Evolutionary conservation across 2,797 vertebrate species (phyloP).

Genomic region (Columba guinea): DNA sequence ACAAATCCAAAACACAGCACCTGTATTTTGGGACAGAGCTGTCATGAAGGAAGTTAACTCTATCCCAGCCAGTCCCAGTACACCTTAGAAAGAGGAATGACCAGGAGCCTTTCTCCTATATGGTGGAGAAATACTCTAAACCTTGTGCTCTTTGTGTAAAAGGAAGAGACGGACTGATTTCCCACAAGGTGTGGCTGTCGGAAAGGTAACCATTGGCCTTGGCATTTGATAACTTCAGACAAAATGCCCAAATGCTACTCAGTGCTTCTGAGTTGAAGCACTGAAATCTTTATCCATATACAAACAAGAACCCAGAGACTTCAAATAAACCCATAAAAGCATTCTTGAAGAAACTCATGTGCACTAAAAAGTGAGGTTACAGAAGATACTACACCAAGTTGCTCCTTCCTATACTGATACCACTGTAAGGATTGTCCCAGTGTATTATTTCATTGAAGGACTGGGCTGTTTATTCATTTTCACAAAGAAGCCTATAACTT

Average conservation of each 20-base stretch:
- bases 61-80: not conserved
- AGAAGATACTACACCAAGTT: not conserved
- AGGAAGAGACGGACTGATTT: not conserved
- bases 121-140: not conserved
- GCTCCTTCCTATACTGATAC: not conserved
- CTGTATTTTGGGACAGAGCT: not conserved
- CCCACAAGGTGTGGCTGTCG: not conserved
- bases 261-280: not conserved
- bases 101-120: not conserved
- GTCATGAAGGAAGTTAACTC: not conserved
- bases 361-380: not conserved
- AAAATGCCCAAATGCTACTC: not conserved
- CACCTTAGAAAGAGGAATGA: not conserved
- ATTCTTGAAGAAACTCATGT: not conserved
- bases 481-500: not conserved
- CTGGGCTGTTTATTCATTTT: not conserved
- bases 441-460: not conserved
- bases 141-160: not conserved
- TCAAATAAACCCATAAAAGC: not conserved
- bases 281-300: not conserved
- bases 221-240: not conserved
- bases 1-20: not conserved
- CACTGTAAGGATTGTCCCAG: not conserved
- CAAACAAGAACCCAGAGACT: not conserved
- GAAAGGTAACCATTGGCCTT: not conserved